Evolutionary conservation across 2,888 invertebrate species (phyloP).

Genomic region (Trachelus iudaicus): DNA sequence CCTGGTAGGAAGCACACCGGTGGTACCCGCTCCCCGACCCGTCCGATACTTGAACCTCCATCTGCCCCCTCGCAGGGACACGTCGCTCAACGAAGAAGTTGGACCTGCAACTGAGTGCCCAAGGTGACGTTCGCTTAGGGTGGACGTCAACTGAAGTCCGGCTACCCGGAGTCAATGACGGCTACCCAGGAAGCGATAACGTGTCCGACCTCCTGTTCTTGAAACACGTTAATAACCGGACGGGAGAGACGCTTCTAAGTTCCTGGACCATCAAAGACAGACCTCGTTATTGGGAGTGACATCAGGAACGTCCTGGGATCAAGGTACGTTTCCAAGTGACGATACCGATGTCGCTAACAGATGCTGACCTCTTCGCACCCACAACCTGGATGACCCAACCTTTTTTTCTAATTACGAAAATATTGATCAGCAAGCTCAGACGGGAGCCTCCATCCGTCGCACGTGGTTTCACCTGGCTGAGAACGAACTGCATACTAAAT

Average conservation of each 20-base stretch:
- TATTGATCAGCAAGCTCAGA: neutral
- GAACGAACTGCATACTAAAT: constrained; percentile 32
- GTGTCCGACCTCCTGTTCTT: too few relatives aligned
- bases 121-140: too few relatives aligned
- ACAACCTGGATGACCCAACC: too few relatives aligned
- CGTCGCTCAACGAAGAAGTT: constrained; percentile 15
- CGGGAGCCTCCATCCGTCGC: constrained; percentile 8
- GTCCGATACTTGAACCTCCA: neutral
- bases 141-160: too few relatives aligned
- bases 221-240: too few relatives aligned
- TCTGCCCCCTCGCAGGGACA: too few relatives aligned
- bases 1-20: neutral
- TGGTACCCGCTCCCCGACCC: neutral
- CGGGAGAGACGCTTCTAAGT: too few relatives aligned
- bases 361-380: neutral
- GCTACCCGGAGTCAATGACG: too few relatives aligned
- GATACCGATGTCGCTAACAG: constrained; percentile 14
- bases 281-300: too few relatives aligned
- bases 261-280: too few relatives aligned
- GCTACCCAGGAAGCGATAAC: too few relatives aligned
- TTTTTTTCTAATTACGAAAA: neutral
- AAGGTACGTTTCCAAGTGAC: constrained; percentile 5
- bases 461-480: constrained; percentile 20
- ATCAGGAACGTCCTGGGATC: too few relatives aligned
- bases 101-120: constrained; percentile 21